phyloP scores from a whole-genome alignment of 92 coral and sea anemone genomes.

The Ricordea florida region DNA sequence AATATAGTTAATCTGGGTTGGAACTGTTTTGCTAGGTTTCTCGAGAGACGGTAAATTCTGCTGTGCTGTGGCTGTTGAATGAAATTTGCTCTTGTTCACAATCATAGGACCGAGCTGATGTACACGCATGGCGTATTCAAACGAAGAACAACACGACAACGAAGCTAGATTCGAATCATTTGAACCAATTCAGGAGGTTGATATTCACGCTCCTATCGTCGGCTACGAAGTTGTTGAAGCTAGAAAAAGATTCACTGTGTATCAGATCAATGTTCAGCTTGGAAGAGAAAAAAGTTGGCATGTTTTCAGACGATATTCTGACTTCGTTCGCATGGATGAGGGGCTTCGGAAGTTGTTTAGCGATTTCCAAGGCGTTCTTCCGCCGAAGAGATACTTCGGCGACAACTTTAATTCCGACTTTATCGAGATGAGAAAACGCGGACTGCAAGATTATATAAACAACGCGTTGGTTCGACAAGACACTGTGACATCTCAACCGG shows the following conservation, averaged over 20 bases:
- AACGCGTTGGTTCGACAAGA: slow-evolving; percentile 58
- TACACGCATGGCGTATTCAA: slow-evolving; percentile 55
- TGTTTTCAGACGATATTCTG: slow-evolving; percentile 93
- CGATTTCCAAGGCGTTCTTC: slow-evolving; percentile 70
- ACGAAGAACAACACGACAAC: slow-evolving; percentile 17
- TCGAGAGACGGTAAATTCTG: too few relatives aligned
- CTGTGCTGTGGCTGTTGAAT: too few relatives aligned
- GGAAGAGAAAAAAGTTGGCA: slow-evolving; percentile 82
- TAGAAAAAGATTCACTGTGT: slow-evolving; percentile 91
- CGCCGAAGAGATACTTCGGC: slow-evolving; percentile 87
- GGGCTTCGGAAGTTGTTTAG: slow-evolving; percentile 66
- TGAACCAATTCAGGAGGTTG: slow-evolving; percentile 25
- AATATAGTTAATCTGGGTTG: too few relatives aligned
- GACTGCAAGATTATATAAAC: slow-evolving; percentile 82
- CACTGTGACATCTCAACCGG: slow-evolving; percentile 61
- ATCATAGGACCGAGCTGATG: too few relatives aligned
- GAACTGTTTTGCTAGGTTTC: too few relatives aligned
- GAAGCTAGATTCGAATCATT: slow-evolving; percentile 35
- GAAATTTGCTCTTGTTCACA: too few relatives aligned
- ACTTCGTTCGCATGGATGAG: slow-evolving; percentile 79
- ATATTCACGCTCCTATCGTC: slow-evolving; percentile 84
- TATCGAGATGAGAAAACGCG: slow-evolving; percentile 72
- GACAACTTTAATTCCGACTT: slow-evolving; percentile 83
- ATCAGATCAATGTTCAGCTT: slow-evolving; percentile 79
- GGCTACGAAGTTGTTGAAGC: slow-evolving; percentile 94